These are phyloP conservation scores for Andrena bucephala DNA, from an alignment of 2,888 invertebrate genomes.

Conservation along the genomic window DNA sequence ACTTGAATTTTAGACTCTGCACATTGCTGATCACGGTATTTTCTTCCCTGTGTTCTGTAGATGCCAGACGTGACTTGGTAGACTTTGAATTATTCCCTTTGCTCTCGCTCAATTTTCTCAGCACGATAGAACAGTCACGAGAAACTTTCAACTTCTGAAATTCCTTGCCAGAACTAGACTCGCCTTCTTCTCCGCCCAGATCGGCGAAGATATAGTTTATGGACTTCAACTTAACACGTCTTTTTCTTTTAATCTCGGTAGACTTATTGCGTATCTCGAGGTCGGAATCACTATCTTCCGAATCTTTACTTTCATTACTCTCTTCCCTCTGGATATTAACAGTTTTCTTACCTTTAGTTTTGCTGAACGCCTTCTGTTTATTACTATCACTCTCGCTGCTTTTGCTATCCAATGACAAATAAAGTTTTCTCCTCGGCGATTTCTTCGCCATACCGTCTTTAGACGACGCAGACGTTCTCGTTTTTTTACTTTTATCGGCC, in stretches of 20 bases:
- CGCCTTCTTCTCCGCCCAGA: slow-evolving; percentile 23
- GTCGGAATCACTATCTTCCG: background rate
- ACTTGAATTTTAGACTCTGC: slow-evolving; percentile 43
- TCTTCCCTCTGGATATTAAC: background rate
- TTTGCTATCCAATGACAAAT: too few species aligned
- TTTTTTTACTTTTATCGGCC: background rate
- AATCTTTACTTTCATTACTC: background rate
- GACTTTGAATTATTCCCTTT: slow-evolving; percentile 49
- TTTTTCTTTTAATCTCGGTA: background rate
- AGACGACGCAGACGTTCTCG: background rate
- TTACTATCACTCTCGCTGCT: background rate
- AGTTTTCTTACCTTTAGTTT: slow-evolving; percentile 8
- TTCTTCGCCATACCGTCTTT: background rate
- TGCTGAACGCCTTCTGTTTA: background rate
- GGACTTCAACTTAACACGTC: background rate
- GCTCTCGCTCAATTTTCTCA: slow-evolving; percentile 12
- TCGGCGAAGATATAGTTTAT: background rate
- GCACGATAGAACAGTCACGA: slow-evolving; percentile 15
- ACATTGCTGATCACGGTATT: slow-evolving; percentile 37
- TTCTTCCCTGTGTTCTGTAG: slow-evolving; percentile 28
- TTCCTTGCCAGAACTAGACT: slow-evolving; percentile 75
- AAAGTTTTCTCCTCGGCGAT: background rate
- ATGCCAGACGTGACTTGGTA: slow-evolving; percentile 23
- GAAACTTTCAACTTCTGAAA: slow-evolving; percentile 62
- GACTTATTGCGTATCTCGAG: background rate